phyloP scores from a whole-genome alignment of 2,797 vertebrate genomes.

The Menidia menidia region DNA sequence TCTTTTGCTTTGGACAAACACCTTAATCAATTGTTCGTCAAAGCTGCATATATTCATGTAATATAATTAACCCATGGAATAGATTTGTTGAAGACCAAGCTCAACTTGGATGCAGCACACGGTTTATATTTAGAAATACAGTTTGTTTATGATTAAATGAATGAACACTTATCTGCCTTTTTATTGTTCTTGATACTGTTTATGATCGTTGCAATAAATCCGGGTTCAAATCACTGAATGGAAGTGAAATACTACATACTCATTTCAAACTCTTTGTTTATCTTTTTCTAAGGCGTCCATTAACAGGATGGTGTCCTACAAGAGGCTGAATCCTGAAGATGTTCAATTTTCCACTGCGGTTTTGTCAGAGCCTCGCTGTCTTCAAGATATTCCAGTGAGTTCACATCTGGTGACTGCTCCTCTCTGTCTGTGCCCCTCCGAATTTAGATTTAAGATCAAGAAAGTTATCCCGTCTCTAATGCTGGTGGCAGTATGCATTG shows the following conservation, averaged over 20 bases:
- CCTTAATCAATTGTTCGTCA: too few relatives aligned
- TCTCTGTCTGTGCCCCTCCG: not conserved
- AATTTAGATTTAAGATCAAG: not conserved
- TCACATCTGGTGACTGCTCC: not conserved
- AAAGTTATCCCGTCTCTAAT: too few relatives aligned
- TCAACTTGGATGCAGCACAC: not conserved
- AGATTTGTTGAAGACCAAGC: not conserved
- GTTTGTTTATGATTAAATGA: not conserved
- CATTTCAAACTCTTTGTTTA: not conserved
- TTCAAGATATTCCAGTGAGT: slow-evolving; percentile 62
- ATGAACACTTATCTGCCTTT: not conserved
- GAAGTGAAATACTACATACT: too few relatives aligned
- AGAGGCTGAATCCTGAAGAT: slow-evolving; percentile 75
- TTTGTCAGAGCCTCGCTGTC: slow-evolving; percentile 43
- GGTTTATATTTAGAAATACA: not conserved
- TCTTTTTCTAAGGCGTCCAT: not conserved
- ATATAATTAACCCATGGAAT: too few relatives aligned
- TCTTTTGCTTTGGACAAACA: not conserved
- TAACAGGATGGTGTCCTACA: slow-evolving; percentile 74
- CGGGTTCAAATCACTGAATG: too few relatives aligned
- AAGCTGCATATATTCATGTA: too few relatives aligned
- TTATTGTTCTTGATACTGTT: not conserved
- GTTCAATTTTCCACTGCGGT: slow-evolving; percentile 64
- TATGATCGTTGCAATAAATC: not conserved
- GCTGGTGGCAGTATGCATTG: too few relatives aligned